Base-by-base conservation (phyloP, 1,140 invertebrate genomes). In the Drosophila azteca region DNA sequence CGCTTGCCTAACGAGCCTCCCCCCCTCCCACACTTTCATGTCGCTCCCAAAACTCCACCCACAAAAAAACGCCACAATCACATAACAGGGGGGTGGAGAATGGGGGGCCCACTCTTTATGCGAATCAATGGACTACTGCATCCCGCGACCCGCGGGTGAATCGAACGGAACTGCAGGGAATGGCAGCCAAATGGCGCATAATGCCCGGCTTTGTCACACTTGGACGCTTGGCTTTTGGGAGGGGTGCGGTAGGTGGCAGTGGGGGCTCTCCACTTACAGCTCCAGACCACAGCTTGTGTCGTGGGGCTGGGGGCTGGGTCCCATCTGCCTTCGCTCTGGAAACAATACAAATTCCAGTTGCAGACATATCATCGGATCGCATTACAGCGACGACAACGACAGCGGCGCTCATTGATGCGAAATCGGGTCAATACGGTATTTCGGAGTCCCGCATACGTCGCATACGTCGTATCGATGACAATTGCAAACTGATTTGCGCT, bases 351-450 rank as follows among this genome's bases (percentile, higher is more conserved):
- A 82, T 63, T 60, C 41, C 65, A 75, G 58, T 62, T 51, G 41
- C 69, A 72, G 59, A 67, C 50, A 26, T 44, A 26, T 44, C 44
- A 39, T 59, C 26, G 58, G 66, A 81, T 81, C 78, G 51, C 72
- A 81, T 81, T 77, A 81, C 78, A 55, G 46, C 45, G 46, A 24
- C 39, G 54, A 44, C 51, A 45, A 45, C 45, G 54, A 6, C 29
- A 31, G 29, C 59, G 69, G 62, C 71, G 77, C 41, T 58, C 71
- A 76, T 67, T 76, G 71, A 75, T 79, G 80, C 77, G 65, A 85
- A 85, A 81, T 85, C 77, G 61, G 82, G 82, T 87, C 82, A 85
- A 81, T 85, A 85, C 82, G 82, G 82, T 85, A 87, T 85, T 85
- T 78, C 20, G 77, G 76, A 69, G 66, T 67, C 51, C 57, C 63